These are phyloP conservation scores for Toxotes jaculatrix DNA, from an alignment of 2,113 vertebrate genomes.

Conservation along the genomic window DNA sequence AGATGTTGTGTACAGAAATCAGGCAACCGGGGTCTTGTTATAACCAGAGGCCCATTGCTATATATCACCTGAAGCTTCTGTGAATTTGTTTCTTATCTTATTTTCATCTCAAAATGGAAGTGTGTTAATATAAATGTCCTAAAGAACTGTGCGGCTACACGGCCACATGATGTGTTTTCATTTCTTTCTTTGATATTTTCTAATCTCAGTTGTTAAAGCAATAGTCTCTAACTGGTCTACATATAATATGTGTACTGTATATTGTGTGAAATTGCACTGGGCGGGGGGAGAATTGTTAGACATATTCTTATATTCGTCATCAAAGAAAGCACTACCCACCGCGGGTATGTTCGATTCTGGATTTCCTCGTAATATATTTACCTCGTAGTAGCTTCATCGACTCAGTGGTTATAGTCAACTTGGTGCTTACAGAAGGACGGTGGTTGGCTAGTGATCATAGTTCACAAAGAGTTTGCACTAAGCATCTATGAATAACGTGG, in stretches of 20 bases:
- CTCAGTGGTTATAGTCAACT: slow-evolving; percentile 57
- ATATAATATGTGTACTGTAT: slow-evolving; percentile 79
- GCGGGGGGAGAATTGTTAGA: slow-evolving; percentile 42
- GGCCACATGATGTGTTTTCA: slow-evolving; percentile 55
- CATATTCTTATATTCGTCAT: slow-evolving; percentile 73
- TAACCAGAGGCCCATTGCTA: slow-evolving; percentile 73
- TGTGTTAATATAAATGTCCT: slow-evolving; percentile 73
- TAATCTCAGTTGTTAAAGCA: slow-evolving; percentile 71
- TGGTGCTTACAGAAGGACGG: slow-evolving; percentile 63
- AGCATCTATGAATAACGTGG: slow-evolving; percentile 60
- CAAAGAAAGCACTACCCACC: slow-evolving; percentile 42
- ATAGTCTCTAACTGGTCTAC: slow-evolving; percentile 75
- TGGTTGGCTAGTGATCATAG: slow-evolving; percentile 58
- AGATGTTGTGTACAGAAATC: slow-evolving; percentile 81
- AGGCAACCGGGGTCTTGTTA: slow-evolving; percentile 74
- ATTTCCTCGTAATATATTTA: slow-evolving; percentile 72
- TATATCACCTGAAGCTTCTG: slow-evolving; percentile 79
- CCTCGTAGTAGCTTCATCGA: slow-evolving; percentile 71
- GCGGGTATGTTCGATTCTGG: slow-evolving; percentile 43
- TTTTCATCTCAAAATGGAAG: slow-evolving; percentile 71
- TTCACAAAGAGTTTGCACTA: slow-evolving; percentile 76
- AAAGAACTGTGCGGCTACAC: slow-evolving; percentile 54
- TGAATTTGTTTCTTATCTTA: slow-evolving; percentile 76
- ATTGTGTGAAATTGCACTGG: slow-evolving; percentile 78
- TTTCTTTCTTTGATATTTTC: slow-evolving; percentile 67